Conservation (phyloP, 1,140 invertebrate genomes). For the Philotrypesis tridentata region DNA sequence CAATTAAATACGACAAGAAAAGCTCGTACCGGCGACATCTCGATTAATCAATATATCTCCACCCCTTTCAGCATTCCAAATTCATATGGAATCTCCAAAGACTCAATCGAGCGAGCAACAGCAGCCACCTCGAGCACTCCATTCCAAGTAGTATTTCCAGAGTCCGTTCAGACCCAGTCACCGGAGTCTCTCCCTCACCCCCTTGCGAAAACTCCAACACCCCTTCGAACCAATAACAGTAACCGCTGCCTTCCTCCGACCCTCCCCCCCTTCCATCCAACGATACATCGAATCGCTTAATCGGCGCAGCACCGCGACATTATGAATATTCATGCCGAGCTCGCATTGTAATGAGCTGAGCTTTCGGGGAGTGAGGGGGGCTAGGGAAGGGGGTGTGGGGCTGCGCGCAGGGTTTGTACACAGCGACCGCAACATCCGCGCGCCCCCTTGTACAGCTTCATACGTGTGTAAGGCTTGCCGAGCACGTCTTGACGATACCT, state of each 20-base stretch:
- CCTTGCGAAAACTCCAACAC: background rate
- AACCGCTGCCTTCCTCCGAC: background rate
- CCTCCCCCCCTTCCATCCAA: too few species aligned
- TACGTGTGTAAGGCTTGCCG: background rate
- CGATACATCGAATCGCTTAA: constrained; percentile 32
- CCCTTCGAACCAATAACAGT: background rate
- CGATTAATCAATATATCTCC: too few species aligned
- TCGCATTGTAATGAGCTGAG: background rate
- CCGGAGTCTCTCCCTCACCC: background rate
- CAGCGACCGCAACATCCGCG: background rate
- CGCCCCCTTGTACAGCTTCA: too few species aligned
- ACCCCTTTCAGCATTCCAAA: too few species aligned
- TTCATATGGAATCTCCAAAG: background rate
- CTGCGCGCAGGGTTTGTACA: background rate
- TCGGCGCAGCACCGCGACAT: background rate
- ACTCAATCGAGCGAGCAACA: background rate
- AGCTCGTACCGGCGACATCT: too few species aligned
- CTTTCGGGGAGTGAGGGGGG: too few species aligned
- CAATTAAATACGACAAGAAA: too few species aligned
- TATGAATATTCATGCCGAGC: constrained; percentile 42
- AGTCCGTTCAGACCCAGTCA: background rate
- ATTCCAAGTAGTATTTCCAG: constrained; percentile 15
- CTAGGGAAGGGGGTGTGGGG: too few species aligned
- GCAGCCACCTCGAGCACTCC: too few species aligned
- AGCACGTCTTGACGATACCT: constrained; percentile 36